Conservation (phyloP, 2,888 invertebrate genomes). For the Branchellion lobata region DNA sequence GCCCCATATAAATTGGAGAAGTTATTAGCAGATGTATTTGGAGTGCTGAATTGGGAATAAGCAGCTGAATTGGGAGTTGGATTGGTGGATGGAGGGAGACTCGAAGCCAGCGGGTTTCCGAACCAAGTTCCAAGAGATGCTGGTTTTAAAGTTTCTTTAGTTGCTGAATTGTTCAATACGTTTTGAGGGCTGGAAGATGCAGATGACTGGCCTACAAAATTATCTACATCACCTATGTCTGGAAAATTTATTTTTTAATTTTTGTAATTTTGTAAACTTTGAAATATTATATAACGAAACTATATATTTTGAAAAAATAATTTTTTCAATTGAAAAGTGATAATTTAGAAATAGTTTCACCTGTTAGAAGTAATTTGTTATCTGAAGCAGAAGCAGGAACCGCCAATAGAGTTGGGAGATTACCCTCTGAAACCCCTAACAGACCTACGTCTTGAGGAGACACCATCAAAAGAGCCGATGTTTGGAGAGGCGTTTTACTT, state of each 20-base stretch:
- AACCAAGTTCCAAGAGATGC: neutral
- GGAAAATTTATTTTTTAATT: too few relatives aligned
- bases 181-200: neutral
- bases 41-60: too few relatives aligned
- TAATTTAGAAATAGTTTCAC: neutral
- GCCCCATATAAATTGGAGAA: too few relatives aligned
- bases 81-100: neutral
- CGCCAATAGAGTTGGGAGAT: slow-evolving; percentile 22
- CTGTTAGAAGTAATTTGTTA: neutral
- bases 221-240: slow-evolving; percentile 62
- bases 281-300: too few relatives aligned
- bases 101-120: neutral
- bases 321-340: neutral
- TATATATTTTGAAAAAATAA: too few relatives aligned
- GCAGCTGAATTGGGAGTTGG: neutral
- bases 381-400: slow-evolving; percentile 15
- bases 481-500: slow-evolving; percentile 19
- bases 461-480: slow-evolving; percentile 42
- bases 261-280: too few relatives aligned
- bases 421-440: neutral
- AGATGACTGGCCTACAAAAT: slow-evolving; percentile 60
- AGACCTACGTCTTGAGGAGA: slow-evolving; percentile 33
- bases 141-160: neutral
- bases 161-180: neutral
- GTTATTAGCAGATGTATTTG: too few relatives aligned